phyloP scores from a whole-genome alignment of 2,888 invertebrate genomes.

The Fabriciana adippe region DNA sequence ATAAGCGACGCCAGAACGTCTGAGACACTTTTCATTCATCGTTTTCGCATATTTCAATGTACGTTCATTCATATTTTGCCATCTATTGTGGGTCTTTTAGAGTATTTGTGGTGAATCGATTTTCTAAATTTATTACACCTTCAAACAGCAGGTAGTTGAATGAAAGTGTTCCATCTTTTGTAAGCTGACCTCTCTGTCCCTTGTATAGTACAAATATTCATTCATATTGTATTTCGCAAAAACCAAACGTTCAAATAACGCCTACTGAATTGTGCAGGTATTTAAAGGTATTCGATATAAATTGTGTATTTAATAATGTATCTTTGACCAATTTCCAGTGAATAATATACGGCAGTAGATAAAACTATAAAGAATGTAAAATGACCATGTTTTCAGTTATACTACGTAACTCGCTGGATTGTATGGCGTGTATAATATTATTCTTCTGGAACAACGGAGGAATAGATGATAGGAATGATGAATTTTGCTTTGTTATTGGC shows the following conservation, averaged over 20 bases:
- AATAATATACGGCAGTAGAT: background rate
- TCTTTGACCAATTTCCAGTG: background rate
- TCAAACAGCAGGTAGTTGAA: constrained; percentile 38
- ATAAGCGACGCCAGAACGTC: constrained; percentile 50
- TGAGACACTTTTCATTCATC: constrained; percentile 47
- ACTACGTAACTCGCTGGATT: too few species aligned
- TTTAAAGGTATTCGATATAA: constrained; percentile 10
- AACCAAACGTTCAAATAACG: constrained; percentile 11
- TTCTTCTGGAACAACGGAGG: too few species aligned
- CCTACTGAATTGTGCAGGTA: constrained; percentile 18
- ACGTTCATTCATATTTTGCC: constrained; percentile 45
- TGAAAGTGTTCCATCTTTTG: constrained; percentile 32
- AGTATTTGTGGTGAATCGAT: constrained; percentile 51
- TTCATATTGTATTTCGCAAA: constrained; percentile 18
- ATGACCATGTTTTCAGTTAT: too few species aligned
- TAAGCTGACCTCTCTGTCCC: constrained; percentile 27
- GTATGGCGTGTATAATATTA: too few species aligned
- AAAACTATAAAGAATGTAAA: too few species aligned
- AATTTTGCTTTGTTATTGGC: too few species aligned
- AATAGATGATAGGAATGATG: too few species aligned
- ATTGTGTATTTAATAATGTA: constrained; percentile 3
- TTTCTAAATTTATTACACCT: constrained; percentile 52
- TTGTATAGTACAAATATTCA: constrained; percentile 31
- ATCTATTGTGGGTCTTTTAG: constrained; percentile 25
- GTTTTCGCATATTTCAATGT: constrained; percentile 42